A percentile compares a stretch with the other conserved stretches of the same genome.
Evolutionary conservation across 2,113 vertebrate species (phyloP).

Genomic region (Paraplagusia blochii): DNA sequence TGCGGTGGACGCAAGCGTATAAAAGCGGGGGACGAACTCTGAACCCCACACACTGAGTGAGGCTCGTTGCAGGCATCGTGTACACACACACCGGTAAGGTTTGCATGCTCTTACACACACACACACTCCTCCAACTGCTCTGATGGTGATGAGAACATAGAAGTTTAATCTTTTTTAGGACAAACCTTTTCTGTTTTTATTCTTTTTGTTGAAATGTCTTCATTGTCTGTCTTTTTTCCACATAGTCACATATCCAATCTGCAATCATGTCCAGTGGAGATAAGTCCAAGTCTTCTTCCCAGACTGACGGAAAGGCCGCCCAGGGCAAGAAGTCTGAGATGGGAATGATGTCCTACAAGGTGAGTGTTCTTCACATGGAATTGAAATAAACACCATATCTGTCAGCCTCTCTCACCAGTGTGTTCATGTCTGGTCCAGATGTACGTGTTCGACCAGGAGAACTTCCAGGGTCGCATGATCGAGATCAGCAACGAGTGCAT

Average conservation of each 20-base stretch:
- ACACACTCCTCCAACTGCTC: constrained; percentile 9
- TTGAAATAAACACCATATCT: background rate
- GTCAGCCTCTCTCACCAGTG: background rate
- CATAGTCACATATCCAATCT: constrained; percentile 25
- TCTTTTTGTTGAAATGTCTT: background rate
- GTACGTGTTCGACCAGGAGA: constrained; percentile 81
- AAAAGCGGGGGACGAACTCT: constrained; percentile 55
- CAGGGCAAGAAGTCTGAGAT: constrained; percentile 79
- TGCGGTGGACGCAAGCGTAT: constrained; percentile 76
- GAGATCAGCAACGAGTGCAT: constrained; percentile 81
- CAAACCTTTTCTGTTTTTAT: too few relatives aligned
- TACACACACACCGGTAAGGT: constrained; percentile 71
- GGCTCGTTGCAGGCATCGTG: constrained; percentile 58
- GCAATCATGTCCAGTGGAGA: constrained; percentile 80
- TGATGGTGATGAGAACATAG: background rate
- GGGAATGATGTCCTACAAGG: constrained; percentile 78
- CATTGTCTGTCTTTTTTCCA: background rate
- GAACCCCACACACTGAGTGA: constrained; percentile 73
- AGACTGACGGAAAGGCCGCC: constrained; percentile 77
- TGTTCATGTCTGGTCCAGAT: constrained; percentile 56
- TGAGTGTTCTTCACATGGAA: constrained; percentile 32
- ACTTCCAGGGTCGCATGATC: constrained; percentile 83
- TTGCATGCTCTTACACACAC: too few relatives aligned
- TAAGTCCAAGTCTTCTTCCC: constrained; percentile 76
- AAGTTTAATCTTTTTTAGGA: background rate